Conservation (phyloP, 1,140 invertebrate species). For the Drosophila neocordata region DNA sequence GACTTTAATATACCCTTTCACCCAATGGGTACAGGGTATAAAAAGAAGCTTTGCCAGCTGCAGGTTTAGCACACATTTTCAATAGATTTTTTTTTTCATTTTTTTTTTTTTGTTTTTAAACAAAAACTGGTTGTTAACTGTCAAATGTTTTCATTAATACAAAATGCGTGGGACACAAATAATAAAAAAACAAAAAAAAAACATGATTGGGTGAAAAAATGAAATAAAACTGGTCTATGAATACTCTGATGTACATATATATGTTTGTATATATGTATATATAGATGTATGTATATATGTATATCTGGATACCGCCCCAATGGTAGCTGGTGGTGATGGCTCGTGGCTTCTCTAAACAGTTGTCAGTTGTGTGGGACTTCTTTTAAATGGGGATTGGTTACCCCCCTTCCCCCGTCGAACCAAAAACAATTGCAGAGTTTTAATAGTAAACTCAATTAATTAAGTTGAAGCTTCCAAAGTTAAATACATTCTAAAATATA, state of each 20-base stretch:
- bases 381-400: conserved; percentile 14
- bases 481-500: too few relatives aligned
- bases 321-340: conserved; percentile 3
- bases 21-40: too few relatives aligned
- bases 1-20: too few relatives aligned
- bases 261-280: background rate
- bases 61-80: conserved; percentile 8
- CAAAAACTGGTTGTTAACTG: conserved; percentile 19
- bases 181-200: conserved; percentile 15
- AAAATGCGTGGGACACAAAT: conserved; percentile 39
- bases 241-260: background rate
- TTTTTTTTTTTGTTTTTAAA: conserved; percentile 19
- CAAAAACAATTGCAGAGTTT: too few relatives aligned
- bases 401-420: too few relatives aligned
- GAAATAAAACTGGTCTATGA: conserved; percentile 30
- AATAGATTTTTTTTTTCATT: background rate
- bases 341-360: conserved; percentile 1
- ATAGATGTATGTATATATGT: too few relatives aligned
- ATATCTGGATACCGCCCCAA: background rate
- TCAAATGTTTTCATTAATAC: conserved; percentile 48
- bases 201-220: conserved; percentile 24
- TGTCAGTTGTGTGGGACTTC: conserved; percentile 13
- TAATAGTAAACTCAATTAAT: too few relatives aligned
- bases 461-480: too few relatives aligned
- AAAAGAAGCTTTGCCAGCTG: background rate